A percentile compares a stretch with the other conserved stretches of the same genome.
Evolutionary conservation across 2,888 invertebrate species (phyloP).

Genomic region (Melanostoma mellinum): DNA sequence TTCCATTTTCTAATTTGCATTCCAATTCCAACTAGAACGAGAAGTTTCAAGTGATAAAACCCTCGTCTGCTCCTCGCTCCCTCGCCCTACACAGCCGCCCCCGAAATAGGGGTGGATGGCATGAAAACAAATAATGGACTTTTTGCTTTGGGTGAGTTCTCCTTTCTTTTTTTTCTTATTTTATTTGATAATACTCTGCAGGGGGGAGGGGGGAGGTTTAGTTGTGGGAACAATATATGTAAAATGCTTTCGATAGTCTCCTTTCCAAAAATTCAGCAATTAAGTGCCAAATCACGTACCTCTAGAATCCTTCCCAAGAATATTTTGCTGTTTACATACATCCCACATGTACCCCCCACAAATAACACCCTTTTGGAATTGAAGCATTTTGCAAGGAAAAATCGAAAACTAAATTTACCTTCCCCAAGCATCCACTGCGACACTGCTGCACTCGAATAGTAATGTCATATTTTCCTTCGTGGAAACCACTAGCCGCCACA

Average conservation of each 20-base stretch:
- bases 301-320: conserved; percentile 14
- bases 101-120: conserved; percentile 1
- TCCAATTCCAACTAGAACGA: conserved; percentile 41
- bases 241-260: conserved; percentile 38
- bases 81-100: background rate
- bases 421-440: conserved; percentile 78
- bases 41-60: conserved; percentile 39
- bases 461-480: conserved; percentile 60
- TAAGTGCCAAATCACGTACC: conserved; percentile 67
- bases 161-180: background rate
- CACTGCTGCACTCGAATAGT: conserved; percentile 77
- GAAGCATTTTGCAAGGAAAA: background rate
- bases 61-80: background rate
- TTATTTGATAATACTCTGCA: too few species aligned
- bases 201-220: background rate
- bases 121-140: conserved; percentile 20
- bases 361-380: background rate
- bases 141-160: conserved; percentile 28
- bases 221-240: conserved; percentile 11
- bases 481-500: conserved; percentile 68
- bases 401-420: conserved; percentile 74
- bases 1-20: conserved; percentile 57
- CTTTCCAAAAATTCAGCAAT: conserved; percentile 40
- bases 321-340: conserved; percentile 57
- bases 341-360: background rate